These are phyloP conservation scores for Numida meleagris DNA, from an alignment of 2,113 vertebrate genomes.

Conservation along the genomic window DNA sequence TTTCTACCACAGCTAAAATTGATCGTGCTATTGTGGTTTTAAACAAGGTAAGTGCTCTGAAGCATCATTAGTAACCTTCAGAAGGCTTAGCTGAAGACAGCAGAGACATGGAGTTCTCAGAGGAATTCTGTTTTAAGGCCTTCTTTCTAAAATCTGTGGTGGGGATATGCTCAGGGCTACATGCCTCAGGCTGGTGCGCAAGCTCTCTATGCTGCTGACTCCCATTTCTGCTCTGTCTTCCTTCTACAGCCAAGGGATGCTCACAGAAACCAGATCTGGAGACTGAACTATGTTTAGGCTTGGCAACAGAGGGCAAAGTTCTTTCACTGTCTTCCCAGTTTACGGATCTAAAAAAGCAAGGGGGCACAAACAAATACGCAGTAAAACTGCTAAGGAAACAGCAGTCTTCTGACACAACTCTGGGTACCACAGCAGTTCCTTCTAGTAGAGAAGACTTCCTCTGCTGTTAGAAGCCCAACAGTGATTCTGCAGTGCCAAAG, in stretches of 20 bases:
- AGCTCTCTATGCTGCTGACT: neutral
- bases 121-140: neutral
- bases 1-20: neutral
- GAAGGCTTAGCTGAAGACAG: neutral
- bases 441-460: neutral
- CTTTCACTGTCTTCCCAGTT: neutral
- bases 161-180: neutral
- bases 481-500: neutral
- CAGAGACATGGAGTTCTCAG: neutral
- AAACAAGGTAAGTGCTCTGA: neutral
- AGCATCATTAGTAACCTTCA: neutral
- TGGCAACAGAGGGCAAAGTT: neutral
- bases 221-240: neutral
- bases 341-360: neutral
- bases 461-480: neutral
- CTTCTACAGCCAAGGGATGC: neutral
- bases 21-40: neutral
- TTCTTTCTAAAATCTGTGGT: neutral
- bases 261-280: neutral
- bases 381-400: neutral
- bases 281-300: neutral
- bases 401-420: neutral
- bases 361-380: neutral
- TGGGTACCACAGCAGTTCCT: neutral
- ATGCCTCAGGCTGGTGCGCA: neutral